Conservation (phyloP, 2,797 vertebrate genomes). For the Chanos chanos region DNA sequence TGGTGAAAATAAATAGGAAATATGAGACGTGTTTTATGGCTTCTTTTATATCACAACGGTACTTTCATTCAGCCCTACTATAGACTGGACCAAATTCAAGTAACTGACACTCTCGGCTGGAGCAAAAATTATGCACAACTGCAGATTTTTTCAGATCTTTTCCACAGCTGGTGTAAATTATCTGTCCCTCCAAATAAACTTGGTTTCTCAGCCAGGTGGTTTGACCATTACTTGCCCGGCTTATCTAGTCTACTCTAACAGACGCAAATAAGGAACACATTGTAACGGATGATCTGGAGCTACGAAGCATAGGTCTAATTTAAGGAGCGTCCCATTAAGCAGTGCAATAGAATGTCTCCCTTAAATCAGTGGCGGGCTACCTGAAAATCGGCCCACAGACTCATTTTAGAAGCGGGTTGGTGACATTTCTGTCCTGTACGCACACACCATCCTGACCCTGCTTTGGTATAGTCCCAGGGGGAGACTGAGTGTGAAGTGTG, state of each 20-base stretch:
- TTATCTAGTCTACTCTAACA: conserved; percentile 8
- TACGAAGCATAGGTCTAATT: too few species aligned
- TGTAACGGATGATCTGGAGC: too few species aligned
- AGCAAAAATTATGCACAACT: background rate
- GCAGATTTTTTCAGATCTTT: background rate
- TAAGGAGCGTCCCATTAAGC: too few species aligned
- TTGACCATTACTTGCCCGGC: conserved; percentile 1
- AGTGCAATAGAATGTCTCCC: too few species aligned
- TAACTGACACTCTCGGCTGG: background rate
- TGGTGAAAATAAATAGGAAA: background rate
- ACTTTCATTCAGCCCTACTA: background rate
- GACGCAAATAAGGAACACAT: conserved; percentile 7
- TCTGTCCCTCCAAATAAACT: conserved; percentile 7
- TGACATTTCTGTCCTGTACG: background rate
- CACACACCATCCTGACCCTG: background rate
- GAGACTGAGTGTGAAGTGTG: conserved; percentile 7
- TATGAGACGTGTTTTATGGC: too few species aligned
- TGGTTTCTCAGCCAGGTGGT: background rate
- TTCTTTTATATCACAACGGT: too few species aligned
- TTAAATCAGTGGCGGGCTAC: too few species aligned
- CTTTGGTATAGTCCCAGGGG: conserved; percentile 7
- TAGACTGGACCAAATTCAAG: background rate
- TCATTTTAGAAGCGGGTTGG: too few species aligned
- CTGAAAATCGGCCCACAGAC: too few species aligned
- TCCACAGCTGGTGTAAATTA: conserved; percentile 18